A percentile compares a stretch with the other conserved stretches of the same genome.
Conservation (phyloP, 2,888 invertebrate species). For the Perithous albicinctus region DNA sequence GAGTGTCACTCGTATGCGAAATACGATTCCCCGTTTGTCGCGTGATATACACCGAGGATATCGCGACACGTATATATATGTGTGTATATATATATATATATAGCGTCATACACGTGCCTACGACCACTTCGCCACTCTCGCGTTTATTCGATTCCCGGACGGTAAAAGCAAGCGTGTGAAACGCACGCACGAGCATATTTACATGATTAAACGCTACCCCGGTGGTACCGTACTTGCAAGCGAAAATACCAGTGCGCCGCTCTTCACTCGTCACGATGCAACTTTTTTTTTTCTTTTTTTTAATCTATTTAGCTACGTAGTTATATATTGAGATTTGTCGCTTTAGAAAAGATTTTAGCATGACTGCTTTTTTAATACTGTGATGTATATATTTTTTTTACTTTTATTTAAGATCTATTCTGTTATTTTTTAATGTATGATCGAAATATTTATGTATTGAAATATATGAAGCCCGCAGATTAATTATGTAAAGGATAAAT, state of each 20-base stretch:
- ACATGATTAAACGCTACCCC: slow-evolving; percentile 66
- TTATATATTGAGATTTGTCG: not conserved
- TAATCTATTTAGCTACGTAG: slow-evolving; percentile 11
- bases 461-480: too few relatives aligned
- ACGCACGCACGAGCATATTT: slow-evolving; percentile 67
- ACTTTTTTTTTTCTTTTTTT: too few relatives aligned
- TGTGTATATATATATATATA: too few relatives aligned
- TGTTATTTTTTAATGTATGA: too few relatives aligned
- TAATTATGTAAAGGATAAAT: too few relatives aligned
- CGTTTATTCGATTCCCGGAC: slow-evolving; percentile 63
- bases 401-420: too few relatives aligned
- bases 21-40: slow-evolving; percentile 70
- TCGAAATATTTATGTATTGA: too few relatives aligned
- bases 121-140: not conserved
- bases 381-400: too few relatives aligned
- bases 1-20: slow-evolving; percentile 63
- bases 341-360: too few relatives aligned
- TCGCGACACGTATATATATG: slow-evolving; percentile 31
- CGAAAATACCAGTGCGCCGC: not conserved
- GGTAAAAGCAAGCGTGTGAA: slow-evolving; percentile 64
- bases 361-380: too few relatives aligned
- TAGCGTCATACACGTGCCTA: slow-evolving; percentile 25
- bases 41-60: slow-evolving; percentile 66
- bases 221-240: too few relatives aligned
- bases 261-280: not conserved